Evolutionary conservation across 2,113 vertebrate species (phyloP).

Genomic region (Vombatus ursinus): DNA sequence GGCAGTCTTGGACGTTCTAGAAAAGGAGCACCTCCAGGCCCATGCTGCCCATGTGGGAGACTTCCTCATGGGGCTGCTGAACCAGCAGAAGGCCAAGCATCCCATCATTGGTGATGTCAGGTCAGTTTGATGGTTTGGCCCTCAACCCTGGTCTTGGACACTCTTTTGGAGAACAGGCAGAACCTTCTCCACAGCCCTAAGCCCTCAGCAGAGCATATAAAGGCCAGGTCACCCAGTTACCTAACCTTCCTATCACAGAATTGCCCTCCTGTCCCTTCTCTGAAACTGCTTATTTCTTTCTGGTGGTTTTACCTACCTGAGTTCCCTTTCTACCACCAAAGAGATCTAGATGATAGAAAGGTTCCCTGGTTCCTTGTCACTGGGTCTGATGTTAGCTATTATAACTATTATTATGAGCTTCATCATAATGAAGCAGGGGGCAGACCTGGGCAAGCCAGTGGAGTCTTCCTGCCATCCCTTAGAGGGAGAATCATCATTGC

Average conservation of each 20-base stretch:
- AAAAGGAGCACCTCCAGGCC: constrained; percentile 90
- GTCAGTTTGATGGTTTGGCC: constrained; percentile 77
- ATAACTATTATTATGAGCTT: background rate
- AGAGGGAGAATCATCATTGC: background rate
- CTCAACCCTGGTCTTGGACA: background rate
- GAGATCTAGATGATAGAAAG: background rate
- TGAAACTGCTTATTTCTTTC: too few relatives aligned
- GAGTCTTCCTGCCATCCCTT: background rate
- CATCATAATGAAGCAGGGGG: too few relatives aligned
- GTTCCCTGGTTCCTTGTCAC: background rate
- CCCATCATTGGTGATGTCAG: constrained; percentile 93
- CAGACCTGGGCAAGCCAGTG: background rate
- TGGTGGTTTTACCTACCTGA: too few relatives aligned
- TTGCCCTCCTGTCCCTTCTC: background rate
- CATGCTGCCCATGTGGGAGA: constrained; percentile 88
- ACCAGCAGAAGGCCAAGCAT: constrained; percentile 88
- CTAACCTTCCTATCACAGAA: background rate
- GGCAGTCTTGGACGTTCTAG: constrained; percentile 92
- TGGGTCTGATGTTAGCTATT: background rate
- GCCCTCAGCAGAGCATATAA: background rate
- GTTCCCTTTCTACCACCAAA: background rate
- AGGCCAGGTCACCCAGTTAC: background rate
- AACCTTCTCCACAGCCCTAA: background rate
- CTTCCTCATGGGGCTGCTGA: constrained; percentile 87
- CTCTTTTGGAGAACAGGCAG: background rate